Conservation (phyloP, 2,113 vertebrate genomes). For the Myrmecophaga tridactyla region DNA sequence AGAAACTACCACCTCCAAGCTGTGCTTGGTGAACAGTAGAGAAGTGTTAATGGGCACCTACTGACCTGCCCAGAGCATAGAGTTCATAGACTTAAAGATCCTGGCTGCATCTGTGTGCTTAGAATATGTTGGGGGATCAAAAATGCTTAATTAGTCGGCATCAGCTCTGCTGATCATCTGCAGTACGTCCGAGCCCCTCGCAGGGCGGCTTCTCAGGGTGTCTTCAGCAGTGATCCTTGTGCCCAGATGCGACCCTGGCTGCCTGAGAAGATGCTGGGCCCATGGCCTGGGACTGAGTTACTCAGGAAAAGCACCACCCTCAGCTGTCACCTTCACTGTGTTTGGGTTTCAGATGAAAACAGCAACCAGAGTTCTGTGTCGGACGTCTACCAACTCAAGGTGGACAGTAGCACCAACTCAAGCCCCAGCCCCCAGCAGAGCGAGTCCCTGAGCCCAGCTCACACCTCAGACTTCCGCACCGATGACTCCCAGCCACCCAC, state of each 20-base stretch:
- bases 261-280: neutral
- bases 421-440: conserved; percentile 95
- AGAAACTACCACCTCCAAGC: neutral
- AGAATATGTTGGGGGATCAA: neutral
- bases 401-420: conserved; percentile 95
- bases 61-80: neutral
- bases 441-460: conserved; percentile 92
- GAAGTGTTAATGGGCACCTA: neutral
- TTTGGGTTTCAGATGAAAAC: conserved; percentile 91
- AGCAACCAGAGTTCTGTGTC: conserved; percentile 99
- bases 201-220: neutral
- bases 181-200: no score
- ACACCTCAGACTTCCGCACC: conserved; percentile 89
- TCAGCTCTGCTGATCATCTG: neutral
- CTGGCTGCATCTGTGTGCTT: neutral
- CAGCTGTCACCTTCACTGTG: conserved; percentile 48
- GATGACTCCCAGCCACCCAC: conserved; percentile 97
- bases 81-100: neutral
- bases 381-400: conserved; percentile 93
- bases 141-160: neutral
- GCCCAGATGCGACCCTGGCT: neutral
- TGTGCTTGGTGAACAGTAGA: neutral
- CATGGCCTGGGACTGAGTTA: neutral
- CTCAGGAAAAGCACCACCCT: conserved; percentile 12
- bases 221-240: neutral